phyloP scores from a whole-genome alignment of 2,113 vertebrate genomes.

The Phoenicopterus ruber region DNA sequence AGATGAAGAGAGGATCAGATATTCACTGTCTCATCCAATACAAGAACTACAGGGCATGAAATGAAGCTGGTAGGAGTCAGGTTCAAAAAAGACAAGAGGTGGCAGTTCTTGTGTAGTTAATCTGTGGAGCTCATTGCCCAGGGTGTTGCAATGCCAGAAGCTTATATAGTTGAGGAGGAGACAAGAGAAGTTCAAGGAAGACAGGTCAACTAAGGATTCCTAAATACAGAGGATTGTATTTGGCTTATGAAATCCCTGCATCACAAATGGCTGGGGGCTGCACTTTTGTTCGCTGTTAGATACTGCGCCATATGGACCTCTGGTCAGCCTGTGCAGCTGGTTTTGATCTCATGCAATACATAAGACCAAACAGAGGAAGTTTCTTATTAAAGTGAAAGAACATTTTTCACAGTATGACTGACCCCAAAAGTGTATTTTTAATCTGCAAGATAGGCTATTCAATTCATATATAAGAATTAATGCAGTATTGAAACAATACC shows the following conservation, averaged over 20 bases:
- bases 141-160: neutral
- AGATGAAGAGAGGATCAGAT: neutral
- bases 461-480: neutral
- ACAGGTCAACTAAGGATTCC: neutral
- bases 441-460: neutral
- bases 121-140: neutral
- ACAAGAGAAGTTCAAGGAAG: neutral
- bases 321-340: neutral
- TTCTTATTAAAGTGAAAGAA: neutral
- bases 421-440: neutral
- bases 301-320: neutral
- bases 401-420: neutral
- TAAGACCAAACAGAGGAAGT: neutral
- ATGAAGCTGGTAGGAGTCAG: neutral
- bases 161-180: neutral
- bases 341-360: neutral
- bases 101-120: neutral
- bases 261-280: neutral
- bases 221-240: neutral
- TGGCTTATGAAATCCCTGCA: neutral
- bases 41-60: neutral
- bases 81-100: neutral
- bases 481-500: neutral
- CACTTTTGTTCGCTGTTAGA: neutral
- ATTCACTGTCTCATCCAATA: neutral